phyloP scores from a whole-genome alignment of 1,140 invertebrate genomes.

The Heliconius hermathena region DNA sequence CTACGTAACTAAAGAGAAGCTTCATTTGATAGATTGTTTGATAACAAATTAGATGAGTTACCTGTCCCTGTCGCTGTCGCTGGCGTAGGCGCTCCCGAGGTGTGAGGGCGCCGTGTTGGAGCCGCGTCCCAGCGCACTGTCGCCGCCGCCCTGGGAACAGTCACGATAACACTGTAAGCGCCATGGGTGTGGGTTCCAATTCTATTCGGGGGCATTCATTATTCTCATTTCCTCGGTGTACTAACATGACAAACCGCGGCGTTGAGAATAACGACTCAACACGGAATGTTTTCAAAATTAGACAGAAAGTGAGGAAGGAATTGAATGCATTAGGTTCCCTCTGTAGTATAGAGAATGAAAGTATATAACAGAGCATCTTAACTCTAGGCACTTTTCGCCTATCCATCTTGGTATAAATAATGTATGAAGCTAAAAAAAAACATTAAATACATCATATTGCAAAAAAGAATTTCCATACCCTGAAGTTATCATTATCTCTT shows the following conservation, averaged over 20 bases:
- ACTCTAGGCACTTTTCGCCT: too few species aligned
- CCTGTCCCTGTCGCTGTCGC: constrained; percentile 75
- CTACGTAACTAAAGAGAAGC: too few species aligned
- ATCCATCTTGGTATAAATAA: background rate
- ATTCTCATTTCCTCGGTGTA: too few species aligned
- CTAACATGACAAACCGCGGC: too few species aligned
- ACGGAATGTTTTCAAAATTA: too few species aligned
- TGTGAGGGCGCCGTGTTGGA: constrained; percentile 57
- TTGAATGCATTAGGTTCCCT: too few species aligned
- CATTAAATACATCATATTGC: background rate
- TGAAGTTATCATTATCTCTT: constrained; percentile 68
- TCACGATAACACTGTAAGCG: background rate
- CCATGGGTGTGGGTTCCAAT: background rate
- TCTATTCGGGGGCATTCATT: too few species aligned
- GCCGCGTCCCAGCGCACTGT: constrained; percentile 51
- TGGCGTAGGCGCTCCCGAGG: constrained; percentile 59
- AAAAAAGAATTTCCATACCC: constrained; percentile 46
- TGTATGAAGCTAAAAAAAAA: background rate
- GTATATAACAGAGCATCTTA: too few species aligned
- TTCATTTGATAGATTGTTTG: background rate
- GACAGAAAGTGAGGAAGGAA: too few species aligned
- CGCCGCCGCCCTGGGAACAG: constrained; percentile 55
- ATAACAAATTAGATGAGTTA: constrained; percentile 28
- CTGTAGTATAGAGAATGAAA: too few species aligned
- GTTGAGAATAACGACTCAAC: too few species aligned